These are phyloP conservation scores for Diaperis boleti DNA, from an alignment of 2,888 invertebrate species.

Conservation along the genomic window DNA sequence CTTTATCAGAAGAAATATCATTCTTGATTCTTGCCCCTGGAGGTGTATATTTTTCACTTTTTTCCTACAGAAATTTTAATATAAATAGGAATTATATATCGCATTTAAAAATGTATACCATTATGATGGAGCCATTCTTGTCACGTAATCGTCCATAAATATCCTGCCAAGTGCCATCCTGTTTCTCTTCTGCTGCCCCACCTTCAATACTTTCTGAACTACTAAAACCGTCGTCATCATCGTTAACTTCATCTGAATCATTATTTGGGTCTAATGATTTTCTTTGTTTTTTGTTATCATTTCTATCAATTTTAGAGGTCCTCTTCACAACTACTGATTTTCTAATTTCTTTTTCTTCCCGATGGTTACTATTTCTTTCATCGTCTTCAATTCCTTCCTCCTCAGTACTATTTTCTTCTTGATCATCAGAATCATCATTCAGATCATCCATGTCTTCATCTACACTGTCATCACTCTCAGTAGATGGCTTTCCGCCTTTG, in stretches of 20 bases:
- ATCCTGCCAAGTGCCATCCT: constrained; percentile 80
- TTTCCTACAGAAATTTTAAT: neutral
- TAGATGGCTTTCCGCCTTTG: too few relatives aligned
- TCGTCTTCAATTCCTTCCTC: neutral
- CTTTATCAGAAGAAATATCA: constrained; percentile 58
- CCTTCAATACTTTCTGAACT: constrained; percentile 28
- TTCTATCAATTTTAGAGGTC: neutral
- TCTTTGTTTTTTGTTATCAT: constrained; percentile 1
- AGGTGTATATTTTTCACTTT: constrained; percentile 77
- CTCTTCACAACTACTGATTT: neutral
- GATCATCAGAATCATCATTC: neutral
- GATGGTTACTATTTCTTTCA: neutral
- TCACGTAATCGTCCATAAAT: constrained; percentile 92
- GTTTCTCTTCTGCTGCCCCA: constrained; percentile 38
- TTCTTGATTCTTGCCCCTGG: constrained; percentile 79
- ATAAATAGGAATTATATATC: constrained; percentile 26
- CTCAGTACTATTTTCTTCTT: neutral
- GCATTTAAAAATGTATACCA: too few relatives aligned
- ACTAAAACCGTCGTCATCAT: constrained; percentile 25
- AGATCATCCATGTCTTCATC: neutral
- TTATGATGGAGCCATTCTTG: constrained; percentile 82
- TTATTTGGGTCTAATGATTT: neutral
- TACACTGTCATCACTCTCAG: too few relatives aligned
- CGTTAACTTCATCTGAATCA: constrained; percentile 30
- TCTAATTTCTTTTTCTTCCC: neutral